These are phyloP conservation scores for Diorhabda carinulata DNA, from an alignment of 1,140 invertebrate genomes.

Conservation along the genomic window DNA sequence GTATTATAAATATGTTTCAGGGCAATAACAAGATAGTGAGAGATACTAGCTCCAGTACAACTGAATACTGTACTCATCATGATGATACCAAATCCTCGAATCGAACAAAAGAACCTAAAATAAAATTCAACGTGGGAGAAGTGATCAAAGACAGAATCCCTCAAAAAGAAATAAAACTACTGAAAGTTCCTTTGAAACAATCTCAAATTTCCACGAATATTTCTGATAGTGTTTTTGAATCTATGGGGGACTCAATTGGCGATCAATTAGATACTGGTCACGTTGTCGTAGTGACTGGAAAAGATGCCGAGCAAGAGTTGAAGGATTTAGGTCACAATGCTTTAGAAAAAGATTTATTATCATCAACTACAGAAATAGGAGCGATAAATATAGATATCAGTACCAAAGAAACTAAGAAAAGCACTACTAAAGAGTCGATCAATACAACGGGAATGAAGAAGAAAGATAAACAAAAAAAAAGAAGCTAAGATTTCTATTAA, in stretches of 20 bases:
- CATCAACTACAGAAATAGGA: background rate
- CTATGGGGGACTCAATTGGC: slow-evolving; percentile 45
- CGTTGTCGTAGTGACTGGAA: slow-evolving; percentile 42
- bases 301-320: slow-evolving; percentile 39
- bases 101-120: slow-evolving; percentile 1
- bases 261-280: slow-evolving; percentile 44
- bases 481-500: too few relatives aligned
- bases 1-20: too few relatives aligned
- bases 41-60: too few relatives aligned
- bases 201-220: slow-evolving; percentile 43
- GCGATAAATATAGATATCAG: background rate
- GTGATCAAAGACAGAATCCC: slow-evolving; percentile 46
- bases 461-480: too few relatives aligned
- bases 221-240: slow-evolving; percentile 48
- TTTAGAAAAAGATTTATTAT: background rate
- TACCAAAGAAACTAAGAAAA: too few relatives aligned
- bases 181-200: slow-evolving; percentile 44
- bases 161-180: slow-evolving; percentile 40
- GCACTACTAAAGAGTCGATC: too few relatives aligned
- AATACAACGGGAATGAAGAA: too few relatives aligned
- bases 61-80: too few relatives aligned
- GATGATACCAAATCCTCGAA: too few relatives aligned
- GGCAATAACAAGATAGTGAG: too few relatives aligned
- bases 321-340: slow-evolving; percentile 13
- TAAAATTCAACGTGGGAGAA: slow-evolving; percentile 41